phyloP scores from a whole-genome alignment of 2,888 invertebrate genomes.

The Tetranychus piercei region DNA sequence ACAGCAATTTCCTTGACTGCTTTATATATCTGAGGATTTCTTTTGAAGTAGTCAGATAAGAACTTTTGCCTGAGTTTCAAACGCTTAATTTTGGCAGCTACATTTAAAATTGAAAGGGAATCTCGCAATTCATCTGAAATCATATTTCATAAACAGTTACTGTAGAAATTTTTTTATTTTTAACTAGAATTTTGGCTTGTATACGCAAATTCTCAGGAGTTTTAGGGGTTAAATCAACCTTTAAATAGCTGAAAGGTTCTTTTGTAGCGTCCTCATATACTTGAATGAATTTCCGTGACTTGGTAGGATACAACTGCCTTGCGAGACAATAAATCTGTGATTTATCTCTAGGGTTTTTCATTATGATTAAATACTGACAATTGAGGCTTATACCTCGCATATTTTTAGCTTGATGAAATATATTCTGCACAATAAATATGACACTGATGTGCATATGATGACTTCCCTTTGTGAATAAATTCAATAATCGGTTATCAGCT shows the following conservation, averaged over 20 bases:
- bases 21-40: neutral
- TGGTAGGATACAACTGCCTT: slow-evolving; percentile 13
- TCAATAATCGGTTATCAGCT: neutral
- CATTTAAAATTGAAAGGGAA: neutral
- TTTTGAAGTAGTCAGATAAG: neutral
- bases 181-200: neutral
- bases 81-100: neutral
- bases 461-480: slow-evolving; percentile 20
- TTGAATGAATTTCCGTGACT: slow-evolving; percentile 7
- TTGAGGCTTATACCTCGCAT: slow-evolving; percentile 17
- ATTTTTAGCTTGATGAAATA: slow-evolving; percentile 18
- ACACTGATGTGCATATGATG: slow-evolving; percentile 20
- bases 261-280: slow-evolving; percentile 18
- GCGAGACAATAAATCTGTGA: neutral
- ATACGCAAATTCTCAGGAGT: neutral
- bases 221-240: slow-evolving; percentile 14
- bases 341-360: slow-evolving; percentile 9
- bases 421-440: slow-evolving; percentile 19
- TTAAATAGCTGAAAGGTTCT: slow-evolving; percentile 17
- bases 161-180: slow-evolving; percentile 10
- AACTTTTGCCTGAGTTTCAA: neutral
- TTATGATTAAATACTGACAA: slow-evolving; percentile 3
- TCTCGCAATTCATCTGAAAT: neutral
- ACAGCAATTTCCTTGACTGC: slow-evolving; percentile 14
- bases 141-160: slow-evolving; percentile 9